A percentile compares a stretch with the other conserved stretches of the same genome.
Conservation (phyloP, 2,888 invertebrate species). For the Acronicta psi region DNA sequence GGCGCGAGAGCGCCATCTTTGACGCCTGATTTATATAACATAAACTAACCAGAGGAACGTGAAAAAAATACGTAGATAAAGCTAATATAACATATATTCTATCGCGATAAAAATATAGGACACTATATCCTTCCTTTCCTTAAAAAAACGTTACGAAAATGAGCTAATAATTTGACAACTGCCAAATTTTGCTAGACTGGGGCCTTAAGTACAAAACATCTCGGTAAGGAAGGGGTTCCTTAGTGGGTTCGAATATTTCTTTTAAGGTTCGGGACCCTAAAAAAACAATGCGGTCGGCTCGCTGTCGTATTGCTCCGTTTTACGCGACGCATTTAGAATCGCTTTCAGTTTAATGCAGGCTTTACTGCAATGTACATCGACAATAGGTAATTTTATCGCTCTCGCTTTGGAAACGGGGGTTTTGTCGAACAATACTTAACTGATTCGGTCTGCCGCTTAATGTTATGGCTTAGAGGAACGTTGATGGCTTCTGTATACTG, state of each 20-base stretch:
- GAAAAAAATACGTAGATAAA: too few relatives aligned
- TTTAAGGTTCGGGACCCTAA: conserved; percentile 29
- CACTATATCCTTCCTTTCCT: too few relatives aligned
- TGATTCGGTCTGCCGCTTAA: conserved; percentile 55
- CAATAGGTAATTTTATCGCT: conserved; percentile 81
- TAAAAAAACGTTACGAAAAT: too few relatives aligned
- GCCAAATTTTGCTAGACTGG: too few relatives aligned
- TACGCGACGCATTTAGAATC: conserved; percentile 77
- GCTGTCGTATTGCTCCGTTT: conserved; percentile 64
- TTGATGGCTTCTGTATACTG: conserved; percentile 31
- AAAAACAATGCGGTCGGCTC: conserved; percentile 55
- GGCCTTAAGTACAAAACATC: too few relatives aligned
- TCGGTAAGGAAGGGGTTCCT: neutral
- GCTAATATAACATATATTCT: too few relatives aligned
- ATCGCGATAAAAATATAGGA: too few relatives aligned
- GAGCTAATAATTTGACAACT: too few relatives aligned
- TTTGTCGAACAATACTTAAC: conserved; percentile 64
- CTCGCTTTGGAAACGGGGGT: conserved; percentile 65
- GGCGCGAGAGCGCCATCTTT: too few relatives aligned
- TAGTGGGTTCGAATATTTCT: neutral
- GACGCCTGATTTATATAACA: too few relatives aligned
- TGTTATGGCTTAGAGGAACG: conserved; percentile 40
- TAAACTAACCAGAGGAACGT: too few relatives aligned
- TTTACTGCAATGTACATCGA: conserved; percentile 75
- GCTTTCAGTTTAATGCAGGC: conserved; percentile 80